A percentile compares a stretch with the other conserved stretches of the same genome.
phyloP scores from a whole-genome alignment of 2,888 invertebrate genomes.

The Eristalinus aeneus region DNA sequence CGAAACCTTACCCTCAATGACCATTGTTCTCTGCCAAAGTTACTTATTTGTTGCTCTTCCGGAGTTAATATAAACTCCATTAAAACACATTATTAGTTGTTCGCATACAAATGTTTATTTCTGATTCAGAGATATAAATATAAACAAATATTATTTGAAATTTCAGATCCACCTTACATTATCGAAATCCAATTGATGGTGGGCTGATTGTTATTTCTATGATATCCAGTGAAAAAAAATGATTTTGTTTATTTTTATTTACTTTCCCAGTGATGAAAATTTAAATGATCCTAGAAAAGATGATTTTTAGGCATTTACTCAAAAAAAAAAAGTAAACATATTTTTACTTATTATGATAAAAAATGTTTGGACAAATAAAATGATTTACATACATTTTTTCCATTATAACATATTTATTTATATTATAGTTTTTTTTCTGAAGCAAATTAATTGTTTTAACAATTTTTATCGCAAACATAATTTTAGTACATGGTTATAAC shows the following conservation, averaged over 20 bases:
- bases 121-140: neutral
- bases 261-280: conserved; percentile 67
- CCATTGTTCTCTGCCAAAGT: too few relatives aligned
- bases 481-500: conserved; percentile 11
- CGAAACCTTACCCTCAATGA: too few relatives aligned
- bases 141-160: neutral
- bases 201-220: conserved; percentile 37
- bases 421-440: conserved; percentile 20
- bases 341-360: conserved; percentile 12
- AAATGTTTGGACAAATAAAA: neutral
- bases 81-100: neutral
- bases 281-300: conserved; percentile 68
- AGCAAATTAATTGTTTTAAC: conserved; percentile 19
- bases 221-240: conserved; percentile 29
- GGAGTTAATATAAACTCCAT: too few relatives aligned
- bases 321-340: neutral
- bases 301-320: conserved; percentile 47
- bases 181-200: conserved; percentile 49
- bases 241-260: conserved; percentile 31
- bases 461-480: conserved; percentile 25
- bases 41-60: neutral
- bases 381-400: conserved; percentile 4
- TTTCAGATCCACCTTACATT: conserved; percentile 45
- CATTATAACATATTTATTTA: neutral
- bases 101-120: neutral